Base-by-base conservation (phyloP, 35 echinoderm and acorn worm genomes). In the Lytechinus variegatus region DNA sequence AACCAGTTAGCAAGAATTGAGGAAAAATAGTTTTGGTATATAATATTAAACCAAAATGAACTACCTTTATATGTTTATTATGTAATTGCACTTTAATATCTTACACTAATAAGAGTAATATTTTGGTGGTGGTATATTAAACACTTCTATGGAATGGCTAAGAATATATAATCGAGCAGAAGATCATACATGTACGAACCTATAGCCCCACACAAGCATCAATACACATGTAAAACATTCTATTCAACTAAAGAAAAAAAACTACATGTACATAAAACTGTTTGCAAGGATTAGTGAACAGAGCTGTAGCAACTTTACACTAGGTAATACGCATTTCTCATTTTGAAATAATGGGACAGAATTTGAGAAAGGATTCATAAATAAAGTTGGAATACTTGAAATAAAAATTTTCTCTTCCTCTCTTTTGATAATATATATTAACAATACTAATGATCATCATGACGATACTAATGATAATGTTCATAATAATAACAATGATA, bases 81-180 rank as follows among this genome's bases (percentile, higher is more conserved):
- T 79, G 66, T 79, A 79, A 79, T 79, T 79, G 66, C 66, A 79
- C 66, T 79, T 79, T 79, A 79, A 79, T 24, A 79, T 24, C 66
- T 24, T 79, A 79, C 66, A 79, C 21, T 79, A 79, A 79, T 44
- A 44, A 71, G n/a, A 79, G 61, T 24, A 14, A 79, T 79, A 5
- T 24, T 79, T 5, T 16, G n/a, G 24, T 71, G 54, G 21, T 79
- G 14, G 19, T 79, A 24, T n/a, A 44, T 44, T 44, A 44, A 44
- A 79, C 66, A 79, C n/a, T 79, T 79, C 66, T 79, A 79, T 24
- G 66, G 66, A 79, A 79, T 79, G 66, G 66, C 66, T 79, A 79
- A 79, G 66, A 79, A 79, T 79, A 79, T 79, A 79, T 79, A 79
- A 79, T 24, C 10, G 33, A 79, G 14, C 66, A 79, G 66, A 79